Base-by-base conservation (phyloP, 2,888 invertebrate genomes). In the Dorcus hopei region DNA sequence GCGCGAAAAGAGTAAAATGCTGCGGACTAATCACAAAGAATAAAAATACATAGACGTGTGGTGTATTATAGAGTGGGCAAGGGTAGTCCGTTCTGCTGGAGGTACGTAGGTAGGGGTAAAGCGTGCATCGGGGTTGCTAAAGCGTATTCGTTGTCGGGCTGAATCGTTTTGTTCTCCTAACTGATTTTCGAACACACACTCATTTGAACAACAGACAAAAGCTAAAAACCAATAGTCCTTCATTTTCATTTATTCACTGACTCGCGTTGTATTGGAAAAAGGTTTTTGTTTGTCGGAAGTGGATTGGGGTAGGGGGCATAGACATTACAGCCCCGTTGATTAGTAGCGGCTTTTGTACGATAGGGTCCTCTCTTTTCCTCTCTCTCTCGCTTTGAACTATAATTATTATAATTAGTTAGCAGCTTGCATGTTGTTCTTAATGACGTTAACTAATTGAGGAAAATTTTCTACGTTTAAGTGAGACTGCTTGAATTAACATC, bases 181-280 rank as follows among this genome's bases (percentile, higher is more conserved):
- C 77, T 77, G 77, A 77, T 77, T 77, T 77, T 76, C 77, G 76
- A 76, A 77, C 67, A 65, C 65, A 71, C 65, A 71, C 70, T 70
- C 72, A 69, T 76, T 76, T 76, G 74, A 76, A 77, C 76, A 75
- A 73, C 75, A 74, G 74, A 78, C 78, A 79, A 79, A 78, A 78
- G 78, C 77, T 75, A 77, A 79, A 79, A 79, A 79, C 78, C 78
- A 79, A 78, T 79, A 77, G 77, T 77, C 77, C 78, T 78, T 78
- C 78, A 77, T 79, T 78, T 78, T 78, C 78, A 79, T 79, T 79
- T 78, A 78, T 78, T 79, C 76, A 55, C 74, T 74, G 73, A 73
- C 74, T 74, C 74, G 74, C 73, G 77, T 74, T 77, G 76, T 77
- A 77, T 77, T 77, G 77, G 77, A 77, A 77, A 78, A 77, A 76